Evolutionary conservation across 2,797 vertebrate genomes (phyloP).

Genomic region (Takifugu rubripes): DNA sequence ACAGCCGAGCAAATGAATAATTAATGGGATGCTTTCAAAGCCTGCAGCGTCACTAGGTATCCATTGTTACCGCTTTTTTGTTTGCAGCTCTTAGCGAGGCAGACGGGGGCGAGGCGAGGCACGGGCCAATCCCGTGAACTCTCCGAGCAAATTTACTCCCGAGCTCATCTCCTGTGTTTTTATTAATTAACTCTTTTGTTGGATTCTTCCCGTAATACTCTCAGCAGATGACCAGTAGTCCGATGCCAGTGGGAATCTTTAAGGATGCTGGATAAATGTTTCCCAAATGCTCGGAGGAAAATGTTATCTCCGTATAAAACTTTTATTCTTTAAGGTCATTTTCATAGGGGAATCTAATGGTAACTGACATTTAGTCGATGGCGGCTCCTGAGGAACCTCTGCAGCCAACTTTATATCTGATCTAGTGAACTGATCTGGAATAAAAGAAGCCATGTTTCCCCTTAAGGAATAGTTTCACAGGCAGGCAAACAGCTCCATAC

Average conservation of each 20-base stretch:
- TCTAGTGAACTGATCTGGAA: conserved; percentile 48
- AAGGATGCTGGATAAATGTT: background rate
- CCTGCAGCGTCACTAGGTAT: conserved; percentile 50
- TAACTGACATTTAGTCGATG: conserved; percentile 22
- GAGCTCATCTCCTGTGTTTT: conserved; percentile 23
- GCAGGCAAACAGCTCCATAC: conserved; percentile 31
- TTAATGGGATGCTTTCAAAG: conserved; percentile 65
- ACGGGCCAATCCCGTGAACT: conserved; percentile 23
- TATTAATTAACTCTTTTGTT: conserved; percentile 14
- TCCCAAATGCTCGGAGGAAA: background rate
- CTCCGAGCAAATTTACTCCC: conserved; percentile 18
- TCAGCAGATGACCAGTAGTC: too few species aligned
- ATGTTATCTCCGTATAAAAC: conserved; percentile 5
- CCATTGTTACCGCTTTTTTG: conserved; percentile 59
- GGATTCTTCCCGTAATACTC: too few species aligned
- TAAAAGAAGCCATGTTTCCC: conserved; percentile 19
- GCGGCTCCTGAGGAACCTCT: conserved; percentile 27
- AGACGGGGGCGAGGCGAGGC: conserved; percentile 23
- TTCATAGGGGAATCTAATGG: conserved; percentile 13
- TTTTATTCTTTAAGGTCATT: conserved; percentile 11
- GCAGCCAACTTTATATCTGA: conserved; percentile 28
- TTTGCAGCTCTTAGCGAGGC: conserved; percentile 42
- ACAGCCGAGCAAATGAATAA: conserved; percentile 57
- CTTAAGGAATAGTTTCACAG: conserved; percentile 50
- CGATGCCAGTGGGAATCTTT: conserved; percentile 4